Evolutionary conservation across 2,888 invertebrate species (phyloP), one percentile per base, ranked within the genome.

Genomic region (Acrobasis repandana): DNA sequence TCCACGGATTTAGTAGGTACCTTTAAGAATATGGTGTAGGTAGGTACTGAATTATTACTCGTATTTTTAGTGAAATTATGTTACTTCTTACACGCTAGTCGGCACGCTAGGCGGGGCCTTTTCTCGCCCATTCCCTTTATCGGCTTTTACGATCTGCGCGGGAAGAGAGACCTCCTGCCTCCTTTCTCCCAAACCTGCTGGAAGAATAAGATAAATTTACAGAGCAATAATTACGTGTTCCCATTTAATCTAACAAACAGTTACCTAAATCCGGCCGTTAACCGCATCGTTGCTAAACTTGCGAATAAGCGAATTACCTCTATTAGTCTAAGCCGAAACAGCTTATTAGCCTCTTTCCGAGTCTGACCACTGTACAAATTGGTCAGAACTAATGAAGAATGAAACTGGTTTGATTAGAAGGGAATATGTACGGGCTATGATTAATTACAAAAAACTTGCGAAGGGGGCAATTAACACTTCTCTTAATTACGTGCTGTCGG

Each of bases 391-490:
- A 60, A 34, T 61, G 62, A 56, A 56, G 58, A 57, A 61, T 63
- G 49, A 61, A 62, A 67, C 61, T 16, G 58, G 61, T 56, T 18
- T 54, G 54, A 58, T 60, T 56, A 58, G 20, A 57, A 58, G 56
- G 58, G 54, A 60, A 64, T 54, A 61, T 48, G 61, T 61, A 58
- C 58, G 15, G 54, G 58, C 49, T 14, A 62, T 54, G 60, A 65
- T 67, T 61, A 63, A 67, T 62, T 61, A 61, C 57, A 47, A 43
- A n/a, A 56, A 56, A 51, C 59, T 20, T 5, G 59, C 51, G 20
- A 51, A 46, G 48, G 51, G 51, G 59, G 58, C 65, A 64, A 72
- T 76, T 74, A 75, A 73, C 71, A 74, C 73, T 64, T 72, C 69
- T 62, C 59, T 65, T 75, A 75, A 77, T 77, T 70, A 70, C 67